Evolutionary conservation across 1,140 invertebrate species (phyloP).

Genomic region (Drosophila mayri): DNA sequence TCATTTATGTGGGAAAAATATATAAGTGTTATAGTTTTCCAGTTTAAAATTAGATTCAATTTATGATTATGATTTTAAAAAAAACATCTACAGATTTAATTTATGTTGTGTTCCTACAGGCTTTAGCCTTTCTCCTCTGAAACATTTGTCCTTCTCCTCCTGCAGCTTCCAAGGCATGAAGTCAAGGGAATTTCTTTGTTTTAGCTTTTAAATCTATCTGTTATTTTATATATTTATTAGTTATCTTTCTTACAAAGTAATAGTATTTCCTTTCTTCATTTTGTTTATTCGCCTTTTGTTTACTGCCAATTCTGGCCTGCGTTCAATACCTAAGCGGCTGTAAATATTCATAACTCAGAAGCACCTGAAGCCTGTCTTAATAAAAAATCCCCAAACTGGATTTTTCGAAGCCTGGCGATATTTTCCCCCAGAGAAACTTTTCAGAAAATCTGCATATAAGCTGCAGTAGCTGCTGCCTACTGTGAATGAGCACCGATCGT

Average conservation of each 20-base stretch:
- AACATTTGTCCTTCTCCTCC: neutral
- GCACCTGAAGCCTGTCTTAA: conserved; percentile 16
- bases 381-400: conserved; percentile 39
- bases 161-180: neutral
- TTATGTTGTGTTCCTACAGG: neutral
- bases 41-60: neutral
- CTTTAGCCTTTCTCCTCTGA: no score
- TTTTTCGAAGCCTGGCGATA: conserved; percentile 4
- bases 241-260: neutral
- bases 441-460: conserved; percentile 40
- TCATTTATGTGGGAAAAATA: conserved; percentile 10
- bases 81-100: neutral
- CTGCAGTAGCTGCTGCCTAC: conserved; percentile 39
- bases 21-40: neutral
- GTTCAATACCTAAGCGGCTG: neutral
- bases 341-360: conserved; percentile 33
- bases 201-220: neutral
- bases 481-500: conserved; percentile 53
- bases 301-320: neutral
- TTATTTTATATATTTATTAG: no score
- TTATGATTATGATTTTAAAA: neutral
- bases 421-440: conserved; percentile 42
- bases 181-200: neutral
- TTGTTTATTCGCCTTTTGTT: neutral
- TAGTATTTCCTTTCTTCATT: no score